A percentile compares a stretch with the other conserved stretches of the same genome.
Evolutionary conservation across 2,797 vertebrate genomes (phyloP).

Genomic region (Etheostoma nigrum): DNA sequence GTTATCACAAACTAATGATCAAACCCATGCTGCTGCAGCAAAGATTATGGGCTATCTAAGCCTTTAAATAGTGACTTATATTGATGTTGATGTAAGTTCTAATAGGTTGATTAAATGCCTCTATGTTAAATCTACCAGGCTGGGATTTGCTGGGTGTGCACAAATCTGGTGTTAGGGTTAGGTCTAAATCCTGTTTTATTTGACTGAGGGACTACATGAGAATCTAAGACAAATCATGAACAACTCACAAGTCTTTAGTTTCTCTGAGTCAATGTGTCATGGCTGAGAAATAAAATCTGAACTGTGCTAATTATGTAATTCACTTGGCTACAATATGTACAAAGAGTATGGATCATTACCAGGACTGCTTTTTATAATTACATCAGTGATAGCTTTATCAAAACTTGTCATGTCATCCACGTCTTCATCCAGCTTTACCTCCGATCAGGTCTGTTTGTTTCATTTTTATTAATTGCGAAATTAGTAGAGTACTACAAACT

Average conservation of each 20-base stretch:
- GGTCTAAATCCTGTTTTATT: background rate
- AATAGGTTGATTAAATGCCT: background rate
- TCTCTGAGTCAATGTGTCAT: background rate
- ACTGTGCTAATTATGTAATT: background rate
- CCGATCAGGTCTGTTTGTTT: too few relatives aligned
- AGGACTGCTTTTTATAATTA: background rate
- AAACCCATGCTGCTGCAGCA: background rate
- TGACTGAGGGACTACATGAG: background rate
- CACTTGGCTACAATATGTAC: background rate
- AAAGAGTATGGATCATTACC: background rate
- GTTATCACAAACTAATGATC: background rate
- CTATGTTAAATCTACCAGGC: background rate
- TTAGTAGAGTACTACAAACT: too few relatives aligned
- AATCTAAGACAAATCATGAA: background rate
- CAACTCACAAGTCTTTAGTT: background rate
- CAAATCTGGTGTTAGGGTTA: background rate
- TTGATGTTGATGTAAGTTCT: background rate
- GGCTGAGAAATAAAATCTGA: background rate
- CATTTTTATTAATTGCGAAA: too few relatives aligned
- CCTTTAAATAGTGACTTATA: background rate
- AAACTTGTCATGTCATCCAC: background rate
- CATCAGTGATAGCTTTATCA: background rate
- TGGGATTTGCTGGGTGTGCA: background rate
- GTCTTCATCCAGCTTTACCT: too few relatives aligned
- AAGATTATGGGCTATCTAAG: background rate